Conservation (phyloP, 2,113 vertebrate genomes). For the Scortum barcoo region DNA sequence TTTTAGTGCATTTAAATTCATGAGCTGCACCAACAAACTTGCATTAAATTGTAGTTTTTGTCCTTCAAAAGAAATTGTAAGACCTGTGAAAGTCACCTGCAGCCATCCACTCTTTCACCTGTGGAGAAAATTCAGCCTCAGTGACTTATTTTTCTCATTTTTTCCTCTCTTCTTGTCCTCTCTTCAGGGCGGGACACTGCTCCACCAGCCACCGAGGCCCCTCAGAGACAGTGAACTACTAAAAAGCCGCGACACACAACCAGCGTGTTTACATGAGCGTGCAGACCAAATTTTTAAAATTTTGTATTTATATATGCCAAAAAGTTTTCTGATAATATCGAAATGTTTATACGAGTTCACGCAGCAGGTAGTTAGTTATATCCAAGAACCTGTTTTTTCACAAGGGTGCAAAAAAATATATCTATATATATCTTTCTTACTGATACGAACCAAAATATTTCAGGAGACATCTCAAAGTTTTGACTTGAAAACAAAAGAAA, state of each 20-base stretch:
- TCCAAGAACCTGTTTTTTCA: not conserved
- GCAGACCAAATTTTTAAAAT: not conserved
- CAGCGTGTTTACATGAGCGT: slow-evolving; percentile 35
- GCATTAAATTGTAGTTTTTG: too few species aligned
- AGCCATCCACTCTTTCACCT: not conserved
- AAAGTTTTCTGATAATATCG: slow-evolving; percentile 28
- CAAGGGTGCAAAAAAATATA: not conserved
- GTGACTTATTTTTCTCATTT: not conserved
- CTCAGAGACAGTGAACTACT: slow-evolving; percentile 43
- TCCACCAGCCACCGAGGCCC: slow-evolving; percentile 30
- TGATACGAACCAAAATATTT: not conserved
- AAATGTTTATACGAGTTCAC: not conserved
- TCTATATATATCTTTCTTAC: too few species aligned
- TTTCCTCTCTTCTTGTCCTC: not conserved
- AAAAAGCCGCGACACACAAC: slow-evolving; percentile 15
- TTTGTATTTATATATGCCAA: slow-evolving; percentile 44
- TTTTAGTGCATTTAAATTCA: too few species aligned
- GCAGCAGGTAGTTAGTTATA: not conserved
- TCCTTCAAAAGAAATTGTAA: too few species aligned
- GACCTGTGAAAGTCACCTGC: too few species aligned
- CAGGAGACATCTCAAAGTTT: not conserved
- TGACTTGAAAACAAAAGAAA: not conserved
- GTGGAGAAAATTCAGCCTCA: not conserved
- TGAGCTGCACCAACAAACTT: too few species aligned
- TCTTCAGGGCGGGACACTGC: slow-evolving; percentile 69